phyloP scores from a whole-genome alignment of 2,113 vertebrate genomes.

The Meleagris gallopavo region DNA sequence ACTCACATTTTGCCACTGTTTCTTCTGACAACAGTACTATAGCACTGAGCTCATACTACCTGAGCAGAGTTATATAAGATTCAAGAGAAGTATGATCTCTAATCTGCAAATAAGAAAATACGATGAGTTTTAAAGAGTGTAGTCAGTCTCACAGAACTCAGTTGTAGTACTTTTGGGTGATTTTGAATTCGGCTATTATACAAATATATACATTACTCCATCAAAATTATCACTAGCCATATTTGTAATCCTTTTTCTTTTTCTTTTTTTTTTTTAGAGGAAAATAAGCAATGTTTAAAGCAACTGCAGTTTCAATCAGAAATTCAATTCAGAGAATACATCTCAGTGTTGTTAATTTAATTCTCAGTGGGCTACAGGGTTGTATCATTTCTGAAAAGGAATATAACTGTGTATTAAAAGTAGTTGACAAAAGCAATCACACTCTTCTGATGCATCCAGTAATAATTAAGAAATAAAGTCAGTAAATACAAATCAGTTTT shows the following conservation, averaged over 20 bases:
- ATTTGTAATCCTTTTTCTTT: not conserved
- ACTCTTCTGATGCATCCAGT: not conserved
- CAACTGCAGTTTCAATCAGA: not conserved
- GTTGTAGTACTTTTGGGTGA: not conserved
- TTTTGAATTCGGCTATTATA: not conserved
- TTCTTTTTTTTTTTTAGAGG: not conserved
- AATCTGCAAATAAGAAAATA: not conserved
- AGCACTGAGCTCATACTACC: not conserved
- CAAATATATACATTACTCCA: not conserved
- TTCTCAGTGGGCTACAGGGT: slow-evolving; percentile 26
- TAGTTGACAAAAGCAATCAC: not conserved
- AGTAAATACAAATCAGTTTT: not conserved
- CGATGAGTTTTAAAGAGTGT: not conserved
- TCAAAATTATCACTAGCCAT: not conserved
- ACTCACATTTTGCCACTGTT: not conserved
- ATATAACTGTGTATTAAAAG: not conserved
- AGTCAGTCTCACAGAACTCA: not conserved
- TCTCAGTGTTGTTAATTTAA: slow-evolving; percentile 28
- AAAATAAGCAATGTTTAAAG: slow-evolving; percentile 1
- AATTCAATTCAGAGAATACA: not conserved
- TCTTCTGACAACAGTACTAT: not conserved
- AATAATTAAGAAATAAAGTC: not conserved
- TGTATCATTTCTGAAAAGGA: not conserved
- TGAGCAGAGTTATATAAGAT: not conserved
- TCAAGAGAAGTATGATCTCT: not conserved